Percentiles rank a stretch among this genome's conserved stretches.
These are phyloP conservation scores for Megalops atlanticus DNA, from an alignment of 2,113 vertebrate species.

Conservation along the genomic window DNA sequence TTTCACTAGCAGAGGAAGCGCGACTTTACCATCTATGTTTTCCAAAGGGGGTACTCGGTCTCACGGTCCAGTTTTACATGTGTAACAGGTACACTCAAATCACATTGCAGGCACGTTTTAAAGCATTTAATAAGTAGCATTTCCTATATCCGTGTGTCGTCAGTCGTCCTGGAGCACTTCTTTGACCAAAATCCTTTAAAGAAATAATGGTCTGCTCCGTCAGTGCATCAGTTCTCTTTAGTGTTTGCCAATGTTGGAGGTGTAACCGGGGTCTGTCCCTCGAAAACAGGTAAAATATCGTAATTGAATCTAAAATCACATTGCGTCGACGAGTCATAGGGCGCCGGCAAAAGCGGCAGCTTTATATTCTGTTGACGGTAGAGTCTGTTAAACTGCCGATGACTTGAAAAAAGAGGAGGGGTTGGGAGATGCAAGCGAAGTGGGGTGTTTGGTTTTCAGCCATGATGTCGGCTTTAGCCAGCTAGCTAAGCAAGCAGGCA, in stretches of 20 bases:
- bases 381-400: neutral
- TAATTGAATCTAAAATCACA: constrained; percentile 45
- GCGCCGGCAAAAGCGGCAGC: constrained; percentile 4
- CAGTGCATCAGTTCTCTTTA: constrained; percentile 82
- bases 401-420: constrained; percentile 42
- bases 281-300: constrained; percentile 77
- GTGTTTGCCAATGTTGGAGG: constrained; percentile 93
- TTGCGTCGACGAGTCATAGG: constrained; percentile 24
- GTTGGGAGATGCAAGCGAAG: constrained; percentile 41
- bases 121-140: neutral
- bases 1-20: too few relatives aligned
- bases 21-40: too few relatives aligned
- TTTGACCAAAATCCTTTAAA: neutral
- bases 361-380: neutral
- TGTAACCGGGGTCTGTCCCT: constrained; percentile 81
- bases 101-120: neutral
- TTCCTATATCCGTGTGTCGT: neutral
- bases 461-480: constrained; percentile 62
- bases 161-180: neutral
- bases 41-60: neutral
- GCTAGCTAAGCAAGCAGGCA: constrained; percentile 7
- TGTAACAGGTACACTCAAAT: too few relatives aligned
- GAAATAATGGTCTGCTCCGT: constrained; percentile 60
- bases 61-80: too few relatives aligned
- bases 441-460: constrained; percentile 66